A percentile compares a stretch with the other conserved stretches of the same genome.
These are phyloP conservation scores for Podarcis cretensis DNA, from an alignment of 2,113 vertebrate genomes.

Conservation along the genomic window DNA sequence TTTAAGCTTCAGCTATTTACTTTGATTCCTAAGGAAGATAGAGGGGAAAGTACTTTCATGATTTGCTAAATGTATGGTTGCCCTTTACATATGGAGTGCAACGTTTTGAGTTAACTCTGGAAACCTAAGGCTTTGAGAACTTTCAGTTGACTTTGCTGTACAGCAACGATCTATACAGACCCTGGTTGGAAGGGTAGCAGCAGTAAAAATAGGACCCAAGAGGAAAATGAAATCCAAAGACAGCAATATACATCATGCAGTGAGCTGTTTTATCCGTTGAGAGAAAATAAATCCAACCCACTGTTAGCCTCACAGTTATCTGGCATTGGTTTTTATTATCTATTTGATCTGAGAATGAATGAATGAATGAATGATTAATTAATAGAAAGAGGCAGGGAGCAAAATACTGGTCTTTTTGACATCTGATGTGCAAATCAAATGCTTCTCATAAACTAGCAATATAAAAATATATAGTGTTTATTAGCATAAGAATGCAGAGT, in stretches of 20 bases:
- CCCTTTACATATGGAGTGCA: too few species aligned
- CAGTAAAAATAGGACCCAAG: not conserved
- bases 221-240: not conserved
- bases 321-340: not conserved
- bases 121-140: not conserved
- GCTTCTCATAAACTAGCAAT: slow-evolving; percentile 27
- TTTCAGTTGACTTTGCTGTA: not conserved
- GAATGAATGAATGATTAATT: not conserved
- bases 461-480: not conserved
- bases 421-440: slow-evolving; percentile 9
- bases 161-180: not conserved
- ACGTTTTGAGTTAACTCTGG: too few species aligned
- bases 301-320: not conserved
- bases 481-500: not conserved
- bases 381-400: not conserved
- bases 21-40: not conserved
- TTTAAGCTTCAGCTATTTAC: not conserved
- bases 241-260: fast-evolving
- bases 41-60: too few species aligned
- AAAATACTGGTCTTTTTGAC: not conserved
- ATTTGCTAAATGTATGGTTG: not conserved
- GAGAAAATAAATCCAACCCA: not conserved
- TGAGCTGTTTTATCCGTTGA: not conserved
- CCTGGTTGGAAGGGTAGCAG: not conserved
- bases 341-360: not conserved